A percentile compares a stretch with the other conserved stretches of the same genome.
phyloP scores from a whole-genome alignment of 2,113 vertebrate genomes.

The Coreoperca whiteheadi region DNA sequence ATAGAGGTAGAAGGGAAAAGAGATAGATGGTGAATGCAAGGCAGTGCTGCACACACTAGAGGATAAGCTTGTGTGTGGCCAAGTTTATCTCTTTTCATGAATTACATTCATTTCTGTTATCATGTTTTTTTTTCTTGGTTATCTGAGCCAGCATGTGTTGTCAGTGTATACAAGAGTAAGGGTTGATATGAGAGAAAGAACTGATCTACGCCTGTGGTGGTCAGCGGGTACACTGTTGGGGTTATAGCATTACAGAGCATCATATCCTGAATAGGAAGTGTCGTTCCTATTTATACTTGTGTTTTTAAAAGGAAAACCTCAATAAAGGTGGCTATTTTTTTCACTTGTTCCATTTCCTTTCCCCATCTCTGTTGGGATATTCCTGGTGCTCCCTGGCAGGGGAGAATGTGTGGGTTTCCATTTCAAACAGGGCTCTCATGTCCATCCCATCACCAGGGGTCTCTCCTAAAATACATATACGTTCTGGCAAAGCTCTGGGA shows the following conservation, averaged over 20 bases:
- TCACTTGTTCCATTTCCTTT: constrained; percentile 79
- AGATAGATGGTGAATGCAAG: constrained; percentile 64
- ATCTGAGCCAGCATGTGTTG: constrained; percentile 79
- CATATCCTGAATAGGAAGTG: constrained; percentile 73
- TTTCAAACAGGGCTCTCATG: constrained; percentile 82
- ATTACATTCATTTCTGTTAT: constrained; percentile 82
- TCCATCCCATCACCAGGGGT: constrained; percentile 82
- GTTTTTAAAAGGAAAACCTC: constrained; percentile 83
- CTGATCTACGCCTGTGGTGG: constrained; percentile 66
- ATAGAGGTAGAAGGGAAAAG: constrained; percentile 58
- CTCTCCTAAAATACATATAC: constrained; percentile 84
- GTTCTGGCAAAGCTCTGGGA: constrained; percentile 72
- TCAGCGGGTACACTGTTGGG: constrained; percentile 68
- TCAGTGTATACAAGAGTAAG: constrained; percentile 79
- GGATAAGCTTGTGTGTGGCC: constrained; percentile 74
- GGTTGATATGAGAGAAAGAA: constrained; percentile 71
- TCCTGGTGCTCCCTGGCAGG: constrained; percentile 73
- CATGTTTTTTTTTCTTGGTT: constrained; percentile 74
- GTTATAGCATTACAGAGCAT: constrained; percentile 66
- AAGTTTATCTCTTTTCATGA: constrained; percentile 77
- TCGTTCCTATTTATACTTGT: constrained; percentile 75
- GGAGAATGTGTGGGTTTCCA: constrained; percentile 82
- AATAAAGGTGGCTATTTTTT: constrained; percentile 81
- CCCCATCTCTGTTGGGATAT: constrained; percentile 73
- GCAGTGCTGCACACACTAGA: constrained; percentile 55